Percentiles rank a stretch among this genome's conserved stretches.
These are phyloP conservation scores for Antheraea pernyi DNA, from an alignment of 1,140 invertebrate genomes.

Conservation along the genomic window DNA sequence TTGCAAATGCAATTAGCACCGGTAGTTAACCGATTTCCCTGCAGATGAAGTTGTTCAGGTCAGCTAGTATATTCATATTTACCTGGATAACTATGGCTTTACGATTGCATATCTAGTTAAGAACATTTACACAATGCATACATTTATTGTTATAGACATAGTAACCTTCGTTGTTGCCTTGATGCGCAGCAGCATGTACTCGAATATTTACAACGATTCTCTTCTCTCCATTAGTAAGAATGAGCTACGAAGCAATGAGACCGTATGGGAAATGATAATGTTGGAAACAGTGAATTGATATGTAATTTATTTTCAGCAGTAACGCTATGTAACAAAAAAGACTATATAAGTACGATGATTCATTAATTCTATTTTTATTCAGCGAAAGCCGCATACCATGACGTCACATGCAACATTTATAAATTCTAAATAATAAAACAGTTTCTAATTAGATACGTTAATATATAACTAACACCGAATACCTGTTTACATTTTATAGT, in stretches of 20 bases:
- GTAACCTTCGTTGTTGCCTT: too few species aligned
- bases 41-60: too few species aligned
- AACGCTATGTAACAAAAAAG: background rate
- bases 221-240: too few species aligned
- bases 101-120: too few species aligned
- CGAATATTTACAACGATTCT: too few species aligned
- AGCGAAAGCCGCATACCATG: background rate
- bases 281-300: slow-evolving; percentile 33
- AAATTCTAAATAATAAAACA: slow-evolving; percentile 34
- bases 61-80: too few species aligned
- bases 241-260: background rate
- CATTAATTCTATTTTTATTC: background rate
- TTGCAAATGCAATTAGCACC: too few species aligned
- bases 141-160: too few species aligned
- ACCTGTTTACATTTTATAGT: slow-evolving; percentile 52
- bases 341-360: background rate
- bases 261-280: background rate
- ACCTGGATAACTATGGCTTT: too few species aligned
- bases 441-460: slow-evolving; percentile 33
- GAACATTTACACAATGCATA: too few species aligned
- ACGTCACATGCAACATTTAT: background rate
- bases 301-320: slow-evolving; percentile 40
- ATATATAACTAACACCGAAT: slow-evolving; percentile 60
- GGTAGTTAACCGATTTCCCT: too few species aligned
- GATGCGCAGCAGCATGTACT: too few species aligned